phyloP scores from a whole-genome alignment of 2,113 vertebrate species.

The Nibea coibor region DNA sequence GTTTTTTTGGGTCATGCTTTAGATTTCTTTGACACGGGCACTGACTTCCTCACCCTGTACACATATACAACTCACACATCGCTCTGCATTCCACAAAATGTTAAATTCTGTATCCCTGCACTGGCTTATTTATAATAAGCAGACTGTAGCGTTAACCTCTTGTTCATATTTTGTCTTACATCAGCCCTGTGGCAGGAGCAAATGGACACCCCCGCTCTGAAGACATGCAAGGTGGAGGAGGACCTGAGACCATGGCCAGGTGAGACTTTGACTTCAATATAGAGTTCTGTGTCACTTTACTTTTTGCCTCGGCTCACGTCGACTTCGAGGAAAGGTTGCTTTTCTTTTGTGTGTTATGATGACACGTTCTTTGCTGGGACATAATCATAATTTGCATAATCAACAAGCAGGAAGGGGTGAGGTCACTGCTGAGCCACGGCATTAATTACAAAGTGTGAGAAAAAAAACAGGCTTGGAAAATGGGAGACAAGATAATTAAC shows the following conservation, averaged over 20 bases:
- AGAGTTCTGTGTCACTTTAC: not conserved
- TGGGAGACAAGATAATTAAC: constrained; percentile 24
- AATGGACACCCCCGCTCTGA: constrained; percentile 79
- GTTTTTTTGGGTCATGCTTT: constrained; percentile 38
- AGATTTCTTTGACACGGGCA: constrained; percentile 35
- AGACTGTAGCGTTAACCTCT: constrained; percentile 18
- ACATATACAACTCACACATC: constrained; percentile 28
- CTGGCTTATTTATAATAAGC: not conserved
- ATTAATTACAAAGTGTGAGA: constrained; percentile 38
- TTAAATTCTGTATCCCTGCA: not conserved
- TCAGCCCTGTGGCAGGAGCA: constrained; percentile 79
- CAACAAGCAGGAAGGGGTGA: constrained; percentile 25
- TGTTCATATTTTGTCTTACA: constrained; percentile 58
- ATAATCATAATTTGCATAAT: constrained; percentile 29
- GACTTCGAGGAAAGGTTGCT: no score
- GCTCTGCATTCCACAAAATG: not conserved
- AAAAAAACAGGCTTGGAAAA: constrained; percentile 30
- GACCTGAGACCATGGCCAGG: constrained; percentile 82
- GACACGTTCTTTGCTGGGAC: constrained; percentile 12
- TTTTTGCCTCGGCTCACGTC: no score
- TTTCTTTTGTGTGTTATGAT: not conserved
- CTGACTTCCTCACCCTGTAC: constrained; percentile 25
- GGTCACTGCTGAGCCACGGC: constrained; percentile 1
- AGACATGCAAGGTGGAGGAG: constrained; percentile 83
- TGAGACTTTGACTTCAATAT: constrained; percentile 44